Evolutionary conservation across 2,888 invertebrate genomes (phyloP).

Genomic region (Peribatodes rhomboidaria): DNA sequence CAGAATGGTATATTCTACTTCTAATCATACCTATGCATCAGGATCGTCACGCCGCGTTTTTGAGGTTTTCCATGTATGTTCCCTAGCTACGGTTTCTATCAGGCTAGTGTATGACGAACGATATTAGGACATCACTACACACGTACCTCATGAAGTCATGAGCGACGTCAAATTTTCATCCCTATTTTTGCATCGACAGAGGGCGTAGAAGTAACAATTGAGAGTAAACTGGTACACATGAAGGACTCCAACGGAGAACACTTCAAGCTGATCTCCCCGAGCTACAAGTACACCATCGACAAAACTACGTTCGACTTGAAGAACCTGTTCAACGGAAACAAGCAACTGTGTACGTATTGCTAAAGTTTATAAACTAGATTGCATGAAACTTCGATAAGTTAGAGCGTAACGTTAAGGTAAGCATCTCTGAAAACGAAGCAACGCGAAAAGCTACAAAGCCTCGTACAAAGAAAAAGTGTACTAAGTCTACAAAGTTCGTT

Average conservation of each 20-base stretch:
- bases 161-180: not conserved
- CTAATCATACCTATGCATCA: too few species aligned
- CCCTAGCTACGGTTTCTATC: not conserved
- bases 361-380: conserved; percentile 13
- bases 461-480: too few species aligned
- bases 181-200: conserved; percentile 54
- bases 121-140: not conserved
- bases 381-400: conserved; percentile 20
- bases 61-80: too few species aligned
- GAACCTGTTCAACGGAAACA: conserved; percentile 82
- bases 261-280: conserved; percentile 68
- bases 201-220: conserved; percentile 69
- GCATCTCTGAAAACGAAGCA: not conserved
- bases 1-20: too few species aligned
- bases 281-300: conserved; percentile 76
- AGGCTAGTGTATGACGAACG: not conserved
- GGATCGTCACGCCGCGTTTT: too few species aligned
- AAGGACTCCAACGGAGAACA: conserved; percentile 66
- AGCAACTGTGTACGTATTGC: conserved; percentile 72
- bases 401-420: not conserved
- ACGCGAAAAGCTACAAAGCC: not conserved
- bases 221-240: conserved; percentile 62
- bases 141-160: too few species aligned
- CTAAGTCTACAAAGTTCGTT: too few species aligned
- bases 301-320: conserved; percentile 74